Evolutionary conservation across 1,140 invertebrate genomes (phyloP), one percentile per base, ranked within the genome.

Genomic region (Nephotettix cincticeps): DNA sequence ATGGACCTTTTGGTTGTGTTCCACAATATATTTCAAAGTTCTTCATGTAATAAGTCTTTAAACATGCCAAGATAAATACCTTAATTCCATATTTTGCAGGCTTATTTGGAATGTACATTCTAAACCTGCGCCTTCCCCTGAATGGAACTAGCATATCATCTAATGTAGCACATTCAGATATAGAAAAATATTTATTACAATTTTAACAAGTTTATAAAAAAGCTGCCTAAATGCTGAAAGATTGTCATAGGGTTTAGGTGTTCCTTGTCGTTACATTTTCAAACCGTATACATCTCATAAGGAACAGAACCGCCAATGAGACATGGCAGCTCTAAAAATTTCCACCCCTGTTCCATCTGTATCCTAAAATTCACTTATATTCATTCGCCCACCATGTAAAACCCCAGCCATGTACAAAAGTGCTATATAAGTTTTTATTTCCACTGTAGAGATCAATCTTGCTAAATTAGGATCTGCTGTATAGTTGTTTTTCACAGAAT

Each of bases 1-100:
- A 81, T 19, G 72, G 70, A 28, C 74, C 74, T 64, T 71, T 51
- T 64, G 73, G 72, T 47, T 76, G 72, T 51, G 76, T 75, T 58
- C 74, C 77, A 63, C 73, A 72, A 71, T 78, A 80, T 21, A 78
- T 74, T 56, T 78, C 75, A 25, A 76, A 73, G 71, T 77, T 78
- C 27, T 69, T 64, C 65, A 76, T 78, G 68, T 78, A 79, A 72
- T 54, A 78, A 27, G 68, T 77, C 63, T 72, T 68, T 1, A 76
- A 73, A 73, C 79, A 76, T 25, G 73, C 70, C 25, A 79, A 27
- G 9, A 74, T 68, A 64, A 75, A 74, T n/a, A 78, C 75, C 77
- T 83, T 83, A 66, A 84, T 76, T 4, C 82, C 84, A 72, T 83
- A 83, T 70, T 80, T 80, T 11, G 68, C 74, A 11, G 79, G 80